Conservation (phyloP, 1,140 invertebrate species). For the Mesaphorura yosii region DNA sequence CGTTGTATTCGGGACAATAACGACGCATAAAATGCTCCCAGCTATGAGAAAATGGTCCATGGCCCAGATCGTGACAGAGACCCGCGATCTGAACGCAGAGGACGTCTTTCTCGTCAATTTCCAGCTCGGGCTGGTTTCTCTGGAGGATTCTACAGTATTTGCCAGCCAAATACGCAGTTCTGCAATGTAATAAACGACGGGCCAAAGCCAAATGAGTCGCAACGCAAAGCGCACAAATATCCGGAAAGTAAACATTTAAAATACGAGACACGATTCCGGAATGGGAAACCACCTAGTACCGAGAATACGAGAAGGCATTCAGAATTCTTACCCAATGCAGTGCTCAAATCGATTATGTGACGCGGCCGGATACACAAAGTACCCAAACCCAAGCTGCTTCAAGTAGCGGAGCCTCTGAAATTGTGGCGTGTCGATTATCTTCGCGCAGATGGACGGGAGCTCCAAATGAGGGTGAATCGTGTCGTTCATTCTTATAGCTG, state of each 20-base stretch:
- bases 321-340: constrained; percentile 44
- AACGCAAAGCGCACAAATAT: no score
- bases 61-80: constrained; percentile 55
- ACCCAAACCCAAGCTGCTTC: constrained; percentile 45
- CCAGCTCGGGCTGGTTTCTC: constrained; percentile 38
- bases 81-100: constrained; percentile 50
- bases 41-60: constrained; percentile 53
- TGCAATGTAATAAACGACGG: constrained; percentile 18
- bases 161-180: constrained; percentile 40
- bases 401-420: constrained; percentile 49
- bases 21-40: constrained; percentile 43
- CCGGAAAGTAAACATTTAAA: neutral
- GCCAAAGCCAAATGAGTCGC: neutral
- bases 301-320: neutral
- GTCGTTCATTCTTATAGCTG: constrained; percentile 41
- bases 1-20: constrained; percentile 9
- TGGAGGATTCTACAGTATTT: constrained; percentile 35
- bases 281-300: neutral
- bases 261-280: neutral
- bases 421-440: constrained; percentile 49
- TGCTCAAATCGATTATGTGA: constrained; percentile 51
- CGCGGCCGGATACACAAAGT: constrained; percentile 47
- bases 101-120: constrained; percentile 38
- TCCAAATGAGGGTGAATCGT: constrained; percentile 43
- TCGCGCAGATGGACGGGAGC: constrained; percentile 39